These are phyloP conservation scores for Hemibagrus guttatus DNA, from an alignment of 2,797 vertebrate genomes.

Conservation along the genomic window DNA sequence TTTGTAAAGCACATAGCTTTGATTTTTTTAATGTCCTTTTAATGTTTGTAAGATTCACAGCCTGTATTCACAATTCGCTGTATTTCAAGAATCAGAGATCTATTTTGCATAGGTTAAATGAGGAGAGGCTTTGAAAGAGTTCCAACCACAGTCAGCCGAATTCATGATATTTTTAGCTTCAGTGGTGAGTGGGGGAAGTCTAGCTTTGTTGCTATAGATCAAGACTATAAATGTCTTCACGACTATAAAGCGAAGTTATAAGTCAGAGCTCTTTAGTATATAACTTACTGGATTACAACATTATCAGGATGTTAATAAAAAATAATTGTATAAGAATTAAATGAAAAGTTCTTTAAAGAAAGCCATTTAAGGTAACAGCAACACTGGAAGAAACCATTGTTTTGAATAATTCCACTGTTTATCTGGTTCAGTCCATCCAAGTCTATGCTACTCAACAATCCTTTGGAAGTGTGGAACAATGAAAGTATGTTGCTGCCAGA, in stretches of 20 bases:
- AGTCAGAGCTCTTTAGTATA: background rate
- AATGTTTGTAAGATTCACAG: background rate
- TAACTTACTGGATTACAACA: background rate
- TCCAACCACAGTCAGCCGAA: conserved; percentile 82
- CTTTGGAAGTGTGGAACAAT: background rate
- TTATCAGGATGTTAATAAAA: background rate
- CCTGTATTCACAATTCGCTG: background rate
- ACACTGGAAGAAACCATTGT: background rate
- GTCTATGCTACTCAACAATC: background rate
- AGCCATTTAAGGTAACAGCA: background rate
- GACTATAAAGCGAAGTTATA: background rate
- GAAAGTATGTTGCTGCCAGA: background rate
- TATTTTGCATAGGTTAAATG: conserved; percentile 72
- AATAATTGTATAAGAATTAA: background rate
- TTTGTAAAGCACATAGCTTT: background rate
- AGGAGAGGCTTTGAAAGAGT: conserved; percentile 80
- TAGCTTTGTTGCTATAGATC: conserved; percentile 40
- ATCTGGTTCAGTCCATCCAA: background rate
- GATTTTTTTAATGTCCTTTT: background rate
- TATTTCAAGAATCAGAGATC: background rate
- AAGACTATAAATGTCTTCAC: conserved; percentile 21
- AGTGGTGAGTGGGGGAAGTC: conserved; percentile 45
- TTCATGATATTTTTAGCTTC: conserved; percentile 87
- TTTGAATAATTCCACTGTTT: background rate
- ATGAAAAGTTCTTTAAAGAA: background rate